Evolutionary conservation across 92 coral and sea anemone genomes (phyloP).

Genomic region (Palythoa heliodiscus): DNA sequence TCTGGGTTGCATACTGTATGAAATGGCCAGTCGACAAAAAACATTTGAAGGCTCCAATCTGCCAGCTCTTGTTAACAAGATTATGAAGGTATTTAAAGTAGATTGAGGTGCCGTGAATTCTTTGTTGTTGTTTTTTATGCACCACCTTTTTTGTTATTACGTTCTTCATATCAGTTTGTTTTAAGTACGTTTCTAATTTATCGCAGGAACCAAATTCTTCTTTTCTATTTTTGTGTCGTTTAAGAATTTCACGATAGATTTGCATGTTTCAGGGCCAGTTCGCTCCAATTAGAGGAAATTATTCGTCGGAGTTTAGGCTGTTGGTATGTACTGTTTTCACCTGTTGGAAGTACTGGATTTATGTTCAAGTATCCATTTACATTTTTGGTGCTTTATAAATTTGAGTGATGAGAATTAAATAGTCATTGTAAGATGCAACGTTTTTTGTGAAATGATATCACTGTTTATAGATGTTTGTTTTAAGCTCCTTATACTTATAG

Average conservation of each 20-base stretch:
- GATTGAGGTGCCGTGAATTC: not conserved
- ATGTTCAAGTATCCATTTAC: not conserved
- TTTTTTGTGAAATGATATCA: no score
- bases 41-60: slow-evolving; percentile 98
- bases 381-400: no score
- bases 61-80: slow-evolving; percentile 98
- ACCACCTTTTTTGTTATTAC: not conserved
- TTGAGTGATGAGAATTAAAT: no score
- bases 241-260: not conserved
- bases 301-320: slow-evolving; percentile 83
- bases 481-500: no score
- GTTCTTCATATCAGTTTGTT: no score
- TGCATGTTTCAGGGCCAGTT: slow-evolving; percentile 84
- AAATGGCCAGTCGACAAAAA: slow-evolving; percentile 97
- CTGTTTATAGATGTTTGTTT: no score
- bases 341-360: not conserved
- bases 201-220: no score
- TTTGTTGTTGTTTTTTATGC: not conserved
- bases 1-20: slow-evolving; percentile 93
- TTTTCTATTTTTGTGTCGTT: no score
- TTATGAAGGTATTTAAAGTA: slow-evolving; percentile 91
- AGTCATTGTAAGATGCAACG: no score
- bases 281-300: slow-evolving; percentile 98
- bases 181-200: no score
- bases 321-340: slow-evolving; percentile 64